Evolutionary conservation across 37 sponge, comb jelly and placozoan genomes (phyloP), one percentile per base, ranked within the genome.

Genomic region (Ephydatia muelleri): DNA sequence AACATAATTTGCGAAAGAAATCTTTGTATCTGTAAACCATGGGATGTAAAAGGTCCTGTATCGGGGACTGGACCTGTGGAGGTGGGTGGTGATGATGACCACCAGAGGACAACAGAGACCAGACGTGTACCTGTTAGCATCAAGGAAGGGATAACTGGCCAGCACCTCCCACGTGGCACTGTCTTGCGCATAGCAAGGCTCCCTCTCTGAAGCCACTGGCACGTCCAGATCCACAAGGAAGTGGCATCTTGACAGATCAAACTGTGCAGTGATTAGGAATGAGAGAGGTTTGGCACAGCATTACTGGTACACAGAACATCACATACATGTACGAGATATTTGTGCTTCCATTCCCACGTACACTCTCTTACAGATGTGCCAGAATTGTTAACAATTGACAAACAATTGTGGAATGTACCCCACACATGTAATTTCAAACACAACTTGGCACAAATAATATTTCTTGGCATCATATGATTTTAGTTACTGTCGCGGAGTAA

Each of bases 21-120:
- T 81, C 29, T 81, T 35, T 9, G 25, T 12, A 3, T n/a, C 29
- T 31, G 93, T 89, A 30, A 89, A 35, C 35, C 65, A 80, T 25
- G 97, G 97, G 11, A 97, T 49, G 72, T 92, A 97, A 75, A 97
- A 94, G 5, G 97, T 91, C 75, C 97, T 66, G 73, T 78, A 92
- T 25, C 87, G 74, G 25, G 66, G 35, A 78, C 92, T 92, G 38
- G 97, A 97, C 76, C 96, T 97, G 84, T 34, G 47, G 49, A 48
- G 4, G 36, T 22, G 35, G 5, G 28, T 49, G 32, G 49, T 19
- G 19, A 48, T 68, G 14, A 14, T 21, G 14, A 65, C 14, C 21
- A 65, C 14, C 69, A 68, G 30, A 34, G 8, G 32, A 30, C 25
- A 68, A 71, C 32, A 71, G 8, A 19, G 72, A 34, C 31, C 12